Evolutionary conservation across 2,888 invertebrate genomes (phyloP).

Genomic region (Hyppa rectilinea): DNA sequence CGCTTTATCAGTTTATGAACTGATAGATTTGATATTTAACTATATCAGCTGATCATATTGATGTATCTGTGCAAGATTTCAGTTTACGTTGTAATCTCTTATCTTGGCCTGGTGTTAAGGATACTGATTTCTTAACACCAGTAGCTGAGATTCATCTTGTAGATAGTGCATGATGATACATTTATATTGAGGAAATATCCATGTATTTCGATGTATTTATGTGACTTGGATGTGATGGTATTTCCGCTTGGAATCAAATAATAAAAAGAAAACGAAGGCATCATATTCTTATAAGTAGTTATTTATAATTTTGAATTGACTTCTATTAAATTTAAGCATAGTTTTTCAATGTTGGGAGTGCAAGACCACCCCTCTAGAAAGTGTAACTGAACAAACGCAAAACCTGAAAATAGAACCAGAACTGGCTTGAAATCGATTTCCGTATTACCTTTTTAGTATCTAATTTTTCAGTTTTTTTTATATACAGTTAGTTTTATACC

Average conservation of each 20-base stretch:
- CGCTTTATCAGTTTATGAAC: background rate
- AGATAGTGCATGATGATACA: background rate
- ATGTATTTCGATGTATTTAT: background rate
- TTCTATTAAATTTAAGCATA: background rate
- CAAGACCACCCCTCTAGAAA: too few species aligned
- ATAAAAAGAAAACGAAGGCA: background rate
- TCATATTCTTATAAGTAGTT: background rate
- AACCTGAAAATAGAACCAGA: too few species aligned
- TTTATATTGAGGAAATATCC: background rate
- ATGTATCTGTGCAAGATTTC: background rate
- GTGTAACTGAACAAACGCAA: too few species aligned
- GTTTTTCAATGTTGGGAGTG: background rate
- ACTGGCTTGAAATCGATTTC: too few species aligned
- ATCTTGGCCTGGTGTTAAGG: too few species aligned
- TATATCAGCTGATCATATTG: conserved; percentile 26
- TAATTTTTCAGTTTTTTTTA: too few species aligned
- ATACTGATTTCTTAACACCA: background rate
- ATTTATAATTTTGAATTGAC: background rate
- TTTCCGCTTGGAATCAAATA: background rate
- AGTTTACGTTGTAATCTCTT: conserved; percentile 5
- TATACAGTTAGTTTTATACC: too few species aligned
- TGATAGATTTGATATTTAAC: conserved; percentile 5
- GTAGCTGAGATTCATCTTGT: conserved; percentile 1
- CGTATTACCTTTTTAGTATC: too few species aligned
- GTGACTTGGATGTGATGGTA: background rate